These are phyloP conservation scores for Drosophila kepulauana DNA, from an alignment of 1,140 invertebrate species.

Conservation along the genomic window DNA sequence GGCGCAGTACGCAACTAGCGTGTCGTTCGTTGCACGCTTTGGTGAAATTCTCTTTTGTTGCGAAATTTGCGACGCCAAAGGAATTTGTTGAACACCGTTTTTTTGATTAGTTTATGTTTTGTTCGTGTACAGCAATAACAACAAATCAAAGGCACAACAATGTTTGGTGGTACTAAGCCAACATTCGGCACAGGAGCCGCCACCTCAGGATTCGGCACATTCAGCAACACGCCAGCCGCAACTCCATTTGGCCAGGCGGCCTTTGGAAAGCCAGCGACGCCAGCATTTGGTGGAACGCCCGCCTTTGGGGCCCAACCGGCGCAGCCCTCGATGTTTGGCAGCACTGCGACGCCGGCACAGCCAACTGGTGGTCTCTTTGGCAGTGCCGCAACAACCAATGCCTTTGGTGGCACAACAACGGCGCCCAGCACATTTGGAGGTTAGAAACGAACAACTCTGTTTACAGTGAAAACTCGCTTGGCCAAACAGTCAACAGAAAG, in stretches of 20 bases:
- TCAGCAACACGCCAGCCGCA: conserved; percentile 64
- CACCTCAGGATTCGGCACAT: conserved; percentile 71
- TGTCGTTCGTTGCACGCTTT: conserved; percentile 15
- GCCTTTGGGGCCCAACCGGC: conserved; percentile 79
- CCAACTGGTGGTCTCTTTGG: conserved; percentile 85
- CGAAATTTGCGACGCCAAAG: conserved; percentile 14
- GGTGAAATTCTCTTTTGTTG: conserved; percentile 35
- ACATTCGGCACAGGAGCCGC: conserved; percentile 74
- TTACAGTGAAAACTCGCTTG: neutral
- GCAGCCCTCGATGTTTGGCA: conserved; percentile 84
- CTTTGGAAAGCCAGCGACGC: conserved; percentile 82
- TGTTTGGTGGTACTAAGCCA: conserved; percentile 83
- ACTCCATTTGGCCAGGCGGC: conserved; percentile 76
- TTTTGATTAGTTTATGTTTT: conserved; percentile 30
- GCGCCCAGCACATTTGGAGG: conserved; percentile 85
- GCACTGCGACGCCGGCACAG: conserved; percentile 81
- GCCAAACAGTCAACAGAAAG: too few relatives aligned
- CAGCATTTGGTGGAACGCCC: conserved; percentile 76
- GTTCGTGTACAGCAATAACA: conserved; percentile 6
- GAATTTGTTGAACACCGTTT: conserved; percentile 1
- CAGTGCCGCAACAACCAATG: conserved; percentile 72
- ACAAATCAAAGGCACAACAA: conserved; percentile 37
- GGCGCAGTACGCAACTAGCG: neutral
- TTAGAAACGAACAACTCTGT: conserved; percentile 59
- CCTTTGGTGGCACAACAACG: conserved; percentile 86